A percentile compares a stretch with the other conserved stretches of the same genome.
Conservation (phyloP, 2,888 invertebrate species). For the Apoda limacodes region DNA sequence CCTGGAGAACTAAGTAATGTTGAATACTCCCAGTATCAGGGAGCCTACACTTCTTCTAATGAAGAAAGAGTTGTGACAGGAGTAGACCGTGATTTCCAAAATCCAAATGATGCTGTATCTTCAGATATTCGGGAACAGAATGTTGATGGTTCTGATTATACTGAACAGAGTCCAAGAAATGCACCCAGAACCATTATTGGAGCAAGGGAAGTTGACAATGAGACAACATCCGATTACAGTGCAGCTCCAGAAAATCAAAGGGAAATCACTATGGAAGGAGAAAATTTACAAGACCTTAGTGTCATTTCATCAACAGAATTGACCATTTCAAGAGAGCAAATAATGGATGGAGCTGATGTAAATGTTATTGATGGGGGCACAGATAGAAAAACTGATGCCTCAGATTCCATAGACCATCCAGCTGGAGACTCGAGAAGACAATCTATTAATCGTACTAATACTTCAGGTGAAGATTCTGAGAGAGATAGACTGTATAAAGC, state of each 20-base stretch:
- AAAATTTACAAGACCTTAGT: conserved; percentile 64
- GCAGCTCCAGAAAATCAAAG: conserved; percentile 49
- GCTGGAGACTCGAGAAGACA: conserved; percentile 36
- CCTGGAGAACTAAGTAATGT: conserved; percentile 72
- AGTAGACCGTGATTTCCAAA: conserved; percentile 53
- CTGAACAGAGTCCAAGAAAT: conserved; percentile 37
- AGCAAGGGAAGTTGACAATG: conserved; percentile 29
- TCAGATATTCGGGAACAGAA: conserved; percentile 50
- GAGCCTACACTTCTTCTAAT: conserved; percentile 43
- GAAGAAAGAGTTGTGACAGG: conserved; percentile 69
- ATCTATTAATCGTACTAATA: conserved; percentile 39
- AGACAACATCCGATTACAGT: conserved; percentile 32
- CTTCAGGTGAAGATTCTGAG: conserved; percentile 59
- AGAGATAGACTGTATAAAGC: conserved; percentile 45
- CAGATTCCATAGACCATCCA: conserved; percentile 40
- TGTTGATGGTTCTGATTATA: conserved; percentile 57
- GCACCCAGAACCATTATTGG: conserved; percentile 37
- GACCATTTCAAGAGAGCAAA: conserved; percentile 54
- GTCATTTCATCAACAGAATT: conserved; percentile 41
- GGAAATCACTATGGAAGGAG: conserved; percentile 71
- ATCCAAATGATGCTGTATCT: conserved; percentile 35
- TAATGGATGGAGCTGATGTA: conserved; percentile 58
- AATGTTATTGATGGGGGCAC: conserved; percentile 31
- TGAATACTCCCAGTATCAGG: conserved; percentile 46
- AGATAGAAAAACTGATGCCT: conserved; percentile 35